Conservation (phyloP, 2,888 invertebrate species). For the Ditula angustiorana region DNA sequence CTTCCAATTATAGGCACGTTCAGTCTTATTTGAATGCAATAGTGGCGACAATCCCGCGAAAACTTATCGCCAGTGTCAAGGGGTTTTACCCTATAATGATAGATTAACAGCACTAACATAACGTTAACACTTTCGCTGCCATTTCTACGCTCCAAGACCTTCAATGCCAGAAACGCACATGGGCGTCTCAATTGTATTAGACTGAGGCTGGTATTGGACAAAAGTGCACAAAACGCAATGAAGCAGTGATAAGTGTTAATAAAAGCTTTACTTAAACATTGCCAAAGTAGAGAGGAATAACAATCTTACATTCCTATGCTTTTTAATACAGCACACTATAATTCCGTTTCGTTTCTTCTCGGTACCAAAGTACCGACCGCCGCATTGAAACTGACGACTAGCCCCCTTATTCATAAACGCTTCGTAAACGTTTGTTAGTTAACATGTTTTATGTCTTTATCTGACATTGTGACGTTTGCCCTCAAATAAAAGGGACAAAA, state of each 20-base stretch:
- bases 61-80: too few relatives aligned
- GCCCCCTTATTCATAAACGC: too few relatives aligned
- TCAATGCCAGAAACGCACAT: too few relatives aligned
- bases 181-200: not conserved
- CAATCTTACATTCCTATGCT: slow-evolving; percentile 74
- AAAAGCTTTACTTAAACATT: slow-evolving; percentile 55
- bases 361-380: slow-evolving; percentile 56
- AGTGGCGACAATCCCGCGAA: too few relatives aligned
- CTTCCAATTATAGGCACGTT: too few relatives aligned
- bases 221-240: not conserved
- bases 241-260: too few relatives aligned
- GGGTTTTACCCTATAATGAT: not conserved
- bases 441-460: too few relatives aligned
- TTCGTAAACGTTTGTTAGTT: too few relatives aligned
- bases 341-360: slow-evolving; percentile 37
- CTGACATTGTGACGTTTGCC: too few relatives aligned
- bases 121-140: not conserved
- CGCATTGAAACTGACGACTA: slow-evolving; percentile 31
- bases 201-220: not conserved
- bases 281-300: slow-evolving; percentile 64
- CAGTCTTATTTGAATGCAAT: too few relatives aligned
- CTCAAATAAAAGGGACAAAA: too few relatives aligned
- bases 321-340: slow-evolving; percentile 47
- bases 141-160: too few relatives aligned
- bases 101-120: slow-evolving; percentile 28